phyloP scores from a whole-genome alignment of 2,797 vertebrate species.

The Hydrocynus forskahlii region DNA sequence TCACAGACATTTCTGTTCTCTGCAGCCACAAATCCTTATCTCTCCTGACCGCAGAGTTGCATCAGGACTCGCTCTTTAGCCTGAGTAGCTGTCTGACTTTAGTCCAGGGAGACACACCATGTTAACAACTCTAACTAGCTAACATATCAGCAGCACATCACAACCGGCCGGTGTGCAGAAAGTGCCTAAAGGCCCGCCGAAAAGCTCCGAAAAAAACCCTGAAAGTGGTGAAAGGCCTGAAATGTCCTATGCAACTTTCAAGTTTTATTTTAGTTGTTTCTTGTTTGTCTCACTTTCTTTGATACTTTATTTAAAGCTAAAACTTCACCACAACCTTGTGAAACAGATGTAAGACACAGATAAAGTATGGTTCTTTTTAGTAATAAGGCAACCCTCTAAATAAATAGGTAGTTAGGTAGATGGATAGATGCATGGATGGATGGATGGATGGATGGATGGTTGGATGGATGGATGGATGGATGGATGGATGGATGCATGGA shows the following conservation, averaged over 20 bases:
- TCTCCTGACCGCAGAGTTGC: not conserved
- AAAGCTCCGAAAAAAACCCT: not conserved
- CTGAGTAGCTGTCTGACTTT: slow-evolving; percentile 3
- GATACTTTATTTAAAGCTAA: too few species aligned
- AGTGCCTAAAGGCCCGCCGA: not conserved
- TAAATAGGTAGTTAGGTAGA: too few species aligned
- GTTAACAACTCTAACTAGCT: slow-evolving; percentile 19
- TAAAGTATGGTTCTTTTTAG: too few species aligned
- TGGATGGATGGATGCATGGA: too few species aligned
- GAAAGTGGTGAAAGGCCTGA: not conserved
- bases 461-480: too few species aligned
- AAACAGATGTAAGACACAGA: too few species aligned
- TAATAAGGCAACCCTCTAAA: too few species aligned
- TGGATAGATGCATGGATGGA: too few species aligned
- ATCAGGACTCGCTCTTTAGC: not conserved
- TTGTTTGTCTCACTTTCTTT: not conserved
- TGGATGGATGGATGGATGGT: too few species aligned
- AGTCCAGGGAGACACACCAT: slow-evolving; percentile 21
- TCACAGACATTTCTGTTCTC: not conserved
- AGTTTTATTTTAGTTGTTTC: not conserved
- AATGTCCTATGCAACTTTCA: not conserved
- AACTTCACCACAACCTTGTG: too few species aligned
- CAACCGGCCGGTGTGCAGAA: not conserved
- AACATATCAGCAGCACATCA: slow-evolving; percentile 29
- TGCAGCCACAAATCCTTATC: not conserved